Evolutionary conservation across 92 coral and sea anemone species (phyloP).

Genomic region (Anthopleura xanthogrammica): DNA sequence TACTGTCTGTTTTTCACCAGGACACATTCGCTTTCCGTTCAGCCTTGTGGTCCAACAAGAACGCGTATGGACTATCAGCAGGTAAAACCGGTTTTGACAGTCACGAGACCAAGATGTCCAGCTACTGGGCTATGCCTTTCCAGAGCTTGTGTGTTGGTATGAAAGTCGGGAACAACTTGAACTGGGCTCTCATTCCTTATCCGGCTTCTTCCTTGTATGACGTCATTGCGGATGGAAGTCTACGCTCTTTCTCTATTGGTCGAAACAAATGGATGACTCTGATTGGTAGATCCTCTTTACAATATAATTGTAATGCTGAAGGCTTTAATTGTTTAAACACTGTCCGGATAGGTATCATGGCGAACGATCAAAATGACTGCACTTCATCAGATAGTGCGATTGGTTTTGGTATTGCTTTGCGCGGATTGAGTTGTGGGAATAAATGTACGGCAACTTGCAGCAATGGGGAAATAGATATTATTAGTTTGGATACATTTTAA

Average conservation of each 20-base stretch:
- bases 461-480: neutral
- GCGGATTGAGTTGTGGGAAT: constrained; percentile 35
- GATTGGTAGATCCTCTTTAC: constrained; percentile 66
- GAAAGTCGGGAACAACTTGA: constrained; percentile 36
- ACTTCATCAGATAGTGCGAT: constrained; percentile 33
- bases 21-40: constrained; percentile 41
- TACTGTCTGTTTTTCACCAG: constrained; percentile 17
- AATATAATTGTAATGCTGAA: constrained; percentile 45
- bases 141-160: constrained; percentile 64
- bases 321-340: constrained; percentile 27
- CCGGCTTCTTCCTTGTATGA: constrained; percentile 61
- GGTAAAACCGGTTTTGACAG: constrained; percentile 49
- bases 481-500: constrained; percentile 44
- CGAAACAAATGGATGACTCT: constrained; percentile 49
- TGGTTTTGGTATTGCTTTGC: constrained; percentile 41
- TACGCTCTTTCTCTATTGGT: constrained; percentile 30
- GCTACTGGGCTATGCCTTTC: constrained; percentile 64
- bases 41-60: constrained; percentile 57
- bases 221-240: constrained; percentile 48
- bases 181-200: constrained; percentile 38
- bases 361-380: constrained; percentile 53
- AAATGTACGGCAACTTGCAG: neutral
- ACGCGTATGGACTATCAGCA: constrained; percentile 32
- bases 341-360: constrained; percentile 33
- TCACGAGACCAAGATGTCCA: constrained; percentile 63